Percentiles rank a stretch among this genome's conserved stretches.
Conservation (phyloP, 2,113 vertebrate species). For the Typhlomys cinereus region DNA sequence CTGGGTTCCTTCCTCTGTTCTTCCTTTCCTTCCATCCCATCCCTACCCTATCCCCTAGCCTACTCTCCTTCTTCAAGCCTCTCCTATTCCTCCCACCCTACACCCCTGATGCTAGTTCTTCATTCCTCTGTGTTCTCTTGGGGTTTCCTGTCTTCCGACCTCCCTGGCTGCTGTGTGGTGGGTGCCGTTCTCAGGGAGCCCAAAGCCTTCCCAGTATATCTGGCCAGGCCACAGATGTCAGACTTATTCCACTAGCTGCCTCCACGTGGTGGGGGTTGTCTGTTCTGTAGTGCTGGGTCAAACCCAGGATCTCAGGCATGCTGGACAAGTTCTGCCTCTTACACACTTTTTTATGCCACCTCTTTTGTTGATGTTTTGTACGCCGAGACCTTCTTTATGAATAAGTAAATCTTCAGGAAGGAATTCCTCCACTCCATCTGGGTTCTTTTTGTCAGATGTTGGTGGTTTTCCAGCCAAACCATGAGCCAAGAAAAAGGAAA, state of each 20-base stretch:
- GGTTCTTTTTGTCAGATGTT: neutral
- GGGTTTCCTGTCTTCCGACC: neutral
- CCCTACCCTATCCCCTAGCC: neutral
- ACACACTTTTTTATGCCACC: neutral
- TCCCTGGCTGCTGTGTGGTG: neutral
- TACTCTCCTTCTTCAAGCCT: neutral
- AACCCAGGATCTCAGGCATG: neutral
- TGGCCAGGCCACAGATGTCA: neutral
- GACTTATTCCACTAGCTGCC: neutral
- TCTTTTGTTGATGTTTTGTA: constrained; percentile 1
- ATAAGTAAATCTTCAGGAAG: constrained; percentile 37
- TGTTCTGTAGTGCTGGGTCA: neutral
- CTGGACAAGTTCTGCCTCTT: neutral
- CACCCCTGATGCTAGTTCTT: neutral
- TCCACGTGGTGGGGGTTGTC: neutral
- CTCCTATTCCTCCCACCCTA: fast-evolving
- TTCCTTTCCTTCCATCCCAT: neutral
- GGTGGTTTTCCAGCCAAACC: neutral
- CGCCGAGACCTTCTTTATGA: constrained; percentile 15
- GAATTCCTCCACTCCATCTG: neutral
- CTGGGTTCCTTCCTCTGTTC: neutral
- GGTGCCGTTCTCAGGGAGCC: neutral
- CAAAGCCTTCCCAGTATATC: neutral
- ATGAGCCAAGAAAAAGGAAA: neutral
- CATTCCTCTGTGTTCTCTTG: no score